Evolutionary conservation across 2,797 vertebrate genomes (phyloP), one percentile per base, ranked within the genome.

Genomic region (Euphonia xanthogaster): DNA sequence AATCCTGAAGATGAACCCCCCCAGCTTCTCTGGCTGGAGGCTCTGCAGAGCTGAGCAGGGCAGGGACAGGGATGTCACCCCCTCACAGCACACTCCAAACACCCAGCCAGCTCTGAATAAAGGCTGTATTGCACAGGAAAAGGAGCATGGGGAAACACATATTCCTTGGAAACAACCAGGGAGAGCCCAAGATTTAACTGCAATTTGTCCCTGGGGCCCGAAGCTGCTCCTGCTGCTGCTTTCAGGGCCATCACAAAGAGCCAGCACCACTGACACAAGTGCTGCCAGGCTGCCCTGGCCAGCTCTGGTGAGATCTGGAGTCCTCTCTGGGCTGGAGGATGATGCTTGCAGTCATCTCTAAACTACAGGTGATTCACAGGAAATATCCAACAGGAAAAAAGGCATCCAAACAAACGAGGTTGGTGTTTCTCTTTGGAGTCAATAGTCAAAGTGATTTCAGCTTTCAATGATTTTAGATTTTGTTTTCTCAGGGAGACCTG

Each of bases 221-320:
- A 4, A 51, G 51, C 37, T 80, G 62, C 30, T 57, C 60, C 67
- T 53, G 60, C 23, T 37, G 39, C 33, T 77, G 35, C 82, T 91
- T 27, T 80, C 86, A 88, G 71, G 40, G 22, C 45, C 28, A 1
- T 4, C 27, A 62, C 12, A 44, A 86, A 44, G 9, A 83, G 25
- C 14, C 15, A 55, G 11, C 6, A 54, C 5, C 23, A 2, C 6
- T 18, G 6, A 8, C 10, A 27, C 7, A 6, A 25, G 55, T 0
- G 6, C 22, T 33, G 35, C 58, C 67, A 71, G 66, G 37, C 54
- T n/a, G 45, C 42, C 27, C 73, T 23, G 45, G 27, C n/a, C 68
- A n/a, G 1, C 5, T 5, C 61, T 45, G 28, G 23, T 23, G 80
- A 37, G 37, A 55, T 2, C 68, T 61, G 0, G 60, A 51, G 33